phyloP scores from a whole-genome alignment of 2,888 invertebrate genomes.

The Mesorhabditis spiculigera region DNA sequence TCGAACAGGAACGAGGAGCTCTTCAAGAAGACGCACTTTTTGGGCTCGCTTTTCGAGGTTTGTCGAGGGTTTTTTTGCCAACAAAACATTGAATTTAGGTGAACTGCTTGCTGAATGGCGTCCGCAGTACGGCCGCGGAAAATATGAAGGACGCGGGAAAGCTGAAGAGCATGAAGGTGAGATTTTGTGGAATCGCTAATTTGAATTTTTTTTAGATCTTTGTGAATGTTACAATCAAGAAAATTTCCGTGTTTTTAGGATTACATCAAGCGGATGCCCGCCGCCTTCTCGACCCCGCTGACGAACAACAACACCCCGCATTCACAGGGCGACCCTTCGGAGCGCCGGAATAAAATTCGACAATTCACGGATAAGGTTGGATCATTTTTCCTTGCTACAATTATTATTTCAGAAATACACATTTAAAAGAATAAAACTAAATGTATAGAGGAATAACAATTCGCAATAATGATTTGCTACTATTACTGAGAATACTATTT shows the following conservation, averaged over 20 bases:
- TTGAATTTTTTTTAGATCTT: too few relatives aligned
- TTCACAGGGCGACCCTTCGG: neutral
- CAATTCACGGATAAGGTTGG: neutral
- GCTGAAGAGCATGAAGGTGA: neutral
- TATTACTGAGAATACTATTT: neutral
- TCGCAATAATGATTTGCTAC: too few relatives aligned
- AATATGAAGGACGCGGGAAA: conserved; percentile 10
- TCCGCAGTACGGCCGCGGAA: conserved; percentile 11
- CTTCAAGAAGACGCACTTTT: conserved; percentile 19
- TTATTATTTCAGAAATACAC: too few relatives aligned
- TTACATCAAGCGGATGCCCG: conserved; percentile 17
- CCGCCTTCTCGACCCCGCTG: conserved; percentile 9
- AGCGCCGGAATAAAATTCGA: neutral
- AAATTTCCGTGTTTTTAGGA: too few relatives aligned
- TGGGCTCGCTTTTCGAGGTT: conserved; percentile 14
- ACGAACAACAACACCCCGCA: neutral
- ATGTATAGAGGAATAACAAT: too few relatives aligned
- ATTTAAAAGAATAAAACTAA: too few relatives aligned
- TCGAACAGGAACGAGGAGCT: conserved; percentile 14
- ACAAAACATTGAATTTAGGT: neutral
- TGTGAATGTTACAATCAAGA: too few relatives aligned
- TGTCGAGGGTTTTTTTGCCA: neutral
- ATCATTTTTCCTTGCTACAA: too few relatives aligned
- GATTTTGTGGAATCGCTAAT: neutral
- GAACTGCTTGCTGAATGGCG: conserved; percentile 4